Evolutionary conservation across 2,113 vertebrate species (phyloP).

Genomic region (Hucho hucho): DNA sequence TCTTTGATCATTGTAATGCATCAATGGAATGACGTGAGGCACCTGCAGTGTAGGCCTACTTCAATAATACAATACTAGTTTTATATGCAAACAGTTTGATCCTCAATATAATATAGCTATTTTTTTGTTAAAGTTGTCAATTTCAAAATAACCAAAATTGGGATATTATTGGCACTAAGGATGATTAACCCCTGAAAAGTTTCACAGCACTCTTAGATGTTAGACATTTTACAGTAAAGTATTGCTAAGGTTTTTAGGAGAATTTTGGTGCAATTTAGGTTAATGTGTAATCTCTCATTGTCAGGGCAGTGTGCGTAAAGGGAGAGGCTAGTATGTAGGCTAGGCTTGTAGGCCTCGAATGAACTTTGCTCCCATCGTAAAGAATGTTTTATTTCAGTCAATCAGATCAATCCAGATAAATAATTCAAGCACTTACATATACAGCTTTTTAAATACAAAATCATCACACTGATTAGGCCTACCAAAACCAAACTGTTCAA

Average conservation of each 20-base stretch:
- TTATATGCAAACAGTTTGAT: background rate
- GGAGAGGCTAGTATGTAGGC: background rate
- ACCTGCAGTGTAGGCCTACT: no score
- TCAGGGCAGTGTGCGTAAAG: slow-evolving; percentile 35
- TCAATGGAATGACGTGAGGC: background rate
- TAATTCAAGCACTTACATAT: background rate
- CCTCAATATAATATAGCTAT: no score
- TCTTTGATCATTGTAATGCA: background rate
- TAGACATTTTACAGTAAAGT: no score
- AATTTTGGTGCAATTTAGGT: slow-evolving; percentile 23
- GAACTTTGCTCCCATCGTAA: slow-evolving; percentile 65
- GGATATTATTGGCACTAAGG: no score
- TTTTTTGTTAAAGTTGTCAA: no score
- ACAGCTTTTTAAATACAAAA: no score
- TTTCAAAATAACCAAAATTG: no score
- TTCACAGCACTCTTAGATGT: no score
- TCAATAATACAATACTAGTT: background rate
- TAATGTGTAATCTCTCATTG: slow-evolving; percentile 63
- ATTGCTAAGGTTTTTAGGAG: no score
- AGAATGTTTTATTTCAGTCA: slow-evolving; percentile 54
- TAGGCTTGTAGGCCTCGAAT: background rate
- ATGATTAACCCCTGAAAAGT: no score
- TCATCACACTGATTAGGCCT: background rate
- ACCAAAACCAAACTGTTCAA: background rate
- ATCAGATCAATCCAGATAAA: background rate